Percentiles rank a stretch among this genome's conserved stretches.
phyloP scores from a whole-genome alignment of 1,140 invertebrate genomes.

The Venustaconcha ellipsiformis region DNA sequence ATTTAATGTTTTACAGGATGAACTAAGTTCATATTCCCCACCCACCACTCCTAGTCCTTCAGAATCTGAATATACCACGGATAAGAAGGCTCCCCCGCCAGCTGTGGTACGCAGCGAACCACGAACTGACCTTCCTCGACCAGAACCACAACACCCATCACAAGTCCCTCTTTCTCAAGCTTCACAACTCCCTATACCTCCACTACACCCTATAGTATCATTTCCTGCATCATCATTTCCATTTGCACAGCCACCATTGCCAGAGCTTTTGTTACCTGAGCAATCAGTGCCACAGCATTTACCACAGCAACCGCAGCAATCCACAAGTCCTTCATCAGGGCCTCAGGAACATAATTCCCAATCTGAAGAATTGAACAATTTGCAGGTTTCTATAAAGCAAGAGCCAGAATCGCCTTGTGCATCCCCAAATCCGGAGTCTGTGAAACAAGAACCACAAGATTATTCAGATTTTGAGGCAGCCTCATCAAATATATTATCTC shows the following conservation, averaged over 20 bases:
- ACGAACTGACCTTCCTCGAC: constrained; percentile 60
- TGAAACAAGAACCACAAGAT: constrained; percentile 67
- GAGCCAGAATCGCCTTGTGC: constrained; percentile 61
- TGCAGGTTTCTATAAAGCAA: constrained; percentile 17
- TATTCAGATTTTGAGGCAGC: constrained; percentile 20
- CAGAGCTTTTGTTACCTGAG: constrained; percentile 2
- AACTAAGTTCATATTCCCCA: constrained; percentile 56
- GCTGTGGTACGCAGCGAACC: constrained; percentile 16
- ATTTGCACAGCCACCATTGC: constrained; percentile 4
- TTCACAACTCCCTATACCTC: constrained; percentile 23
- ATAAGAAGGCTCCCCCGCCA: constrained; percentile 14
- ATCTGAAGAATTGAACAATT: background rate
- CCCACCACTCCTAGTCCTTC: constrained; percentile 60
- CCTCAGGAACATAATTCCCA: background rate
- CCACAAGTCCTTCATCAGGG: background rate
- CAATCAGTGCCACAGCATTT: background rate
- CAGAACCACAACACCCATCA: constrained; percentile 53
- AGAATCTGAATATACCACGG: constrained; percentile 42
- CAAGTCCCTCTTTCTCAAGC: constrained; percentile 29
- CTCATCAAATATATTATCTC: no score
- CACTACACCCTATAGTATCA: constrained; percentile 16
- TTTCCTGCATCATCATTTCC: constrained; percentile 7
- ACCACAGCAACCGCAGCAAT: background rate
- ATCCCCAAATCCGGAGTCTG: constrained; percentile 61
- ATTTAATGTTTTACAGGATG: constrained; percentile 48